phyloP scores from a whole-genome alignment of 2,888 invertebrate species.

The Andrena fulva region DNA sequence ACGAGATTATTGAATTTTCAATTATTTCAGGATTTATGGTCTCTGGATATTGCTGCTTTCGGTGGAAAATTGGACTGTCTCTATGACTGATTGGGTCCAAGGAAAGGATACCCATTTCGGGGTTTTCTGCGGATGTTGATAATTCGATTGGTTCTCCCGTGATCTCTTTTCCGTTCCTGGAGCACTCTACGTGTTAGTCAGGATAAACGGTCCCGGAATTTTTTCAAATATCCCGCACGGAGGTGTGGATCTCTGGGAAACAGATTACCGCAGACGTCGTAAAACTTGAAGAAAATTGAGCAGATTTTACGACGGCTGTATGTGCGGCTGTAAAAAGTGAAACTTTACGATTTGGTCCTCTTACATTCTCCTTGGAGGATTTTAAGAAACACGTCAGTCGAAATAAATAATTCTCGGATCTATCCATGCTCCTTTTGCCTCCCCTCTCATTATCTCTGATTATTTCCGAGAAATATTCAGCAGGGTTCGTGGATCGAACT shows the following conservation, averaged over 20 bases:
- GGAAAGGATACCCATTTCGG: neutral
- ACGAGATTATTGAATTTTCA: slow-evolving; percentile 5
- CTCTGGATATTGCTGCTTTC: neutral
- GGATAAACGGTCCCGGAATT: neutral
- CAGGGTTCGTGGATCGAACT: no score
- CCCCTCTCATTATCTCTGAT: neutral
- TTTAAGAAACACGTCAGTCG: neutral
- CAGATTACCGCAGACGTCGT: neutral
- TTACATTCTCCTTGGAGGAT: neutral
- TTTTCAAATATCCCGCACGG: neutral
- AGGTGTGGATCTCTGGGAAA: neutral
- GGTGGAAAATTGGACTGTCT: neutral
- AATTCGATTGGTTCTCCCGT: no score
- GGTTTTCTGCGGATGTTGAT: neutral
- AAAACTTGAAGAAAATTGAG: slow-evolving; percentile 19
- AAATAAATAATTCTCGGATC: neutral
- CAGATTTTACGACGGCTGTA: slow-evolving; percentile 19
- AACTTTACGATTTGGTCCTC: neutral
- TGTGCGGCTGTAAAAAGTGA: slow-evolving; percentile 11
- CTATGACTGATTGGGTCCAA: neutral
- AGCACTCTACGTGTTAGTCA: neutral
- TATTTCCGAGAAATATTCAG: neutral
- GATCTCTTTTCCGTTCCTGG: neutral
- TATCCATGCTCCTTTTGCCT: no score
- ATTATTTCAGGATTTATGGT: slow-evolving; percentile 3